phyloP scores from a whole-genome alignment of 2,113 vertebrate species.

The Pluvianellus socialis region DNA sequence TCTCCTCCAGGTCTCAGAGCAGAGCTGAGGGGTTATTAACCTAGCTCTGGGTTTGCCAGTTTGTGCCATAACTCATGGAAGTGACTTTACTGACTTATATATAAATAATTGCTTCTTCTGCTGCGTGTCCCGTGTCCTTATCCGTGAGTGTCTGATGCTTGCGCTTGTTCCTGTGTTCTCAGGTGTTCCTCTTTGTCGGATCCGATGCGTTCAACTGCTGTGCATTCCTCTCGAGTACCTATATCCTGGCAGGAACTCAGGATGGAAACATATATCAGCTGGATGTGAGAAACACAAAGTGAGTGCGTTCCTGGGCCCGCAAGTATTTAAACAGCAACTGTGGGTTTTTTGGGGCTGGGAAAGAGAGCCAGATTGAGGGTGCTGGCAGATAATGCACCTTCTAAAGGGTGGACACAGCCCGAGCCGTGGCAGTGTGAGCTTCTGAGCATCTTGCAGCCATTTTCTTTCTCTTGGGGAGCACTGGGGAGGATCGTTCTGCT shows the following conservation, averaged over 20 bases:
- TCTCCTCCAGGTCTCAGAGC: neutral
- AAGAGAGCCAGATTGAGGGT: neutral
- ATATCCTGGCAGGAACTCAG: constrained; percentile 77
- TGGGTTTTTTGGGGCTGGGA: neutral
- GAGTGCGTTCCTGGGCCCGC: neutral
- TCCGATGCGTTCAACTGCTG: constrained; percentile 84
- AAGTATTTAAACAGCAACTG: accelerated
- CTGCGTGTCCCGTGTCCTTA: neutral
- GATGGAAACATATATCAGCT: constrained; percentile 82
- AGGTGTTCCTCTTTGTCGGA: constrained; percentile 79
- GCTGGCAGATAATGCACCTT: neutral
- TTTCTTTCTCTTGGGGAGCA: neutral
- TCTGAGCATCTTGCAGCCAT: neutral
- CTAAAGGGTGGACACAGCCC: too few relatives aligned
- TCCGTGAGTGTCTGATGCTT: neutral
- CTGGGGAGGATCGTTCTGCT: neutral
- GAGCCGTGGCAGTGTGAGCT: accelerated
- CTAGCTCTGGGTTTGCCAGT: neutral
- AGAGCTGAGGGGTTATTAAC: neutral
- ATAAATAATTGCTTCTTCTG: neutral
- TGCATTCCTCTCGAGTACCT: constrained; percentile 76
- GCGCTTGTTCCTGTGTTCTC: neutral
- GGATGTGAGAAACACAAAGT: constrained; percentile 78
- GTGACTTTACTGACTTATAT: neutral
- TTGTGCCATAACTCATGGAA: neutral